Evolutionary conservation across 2,113 vertebrate species (phyloP).

Genomic region (Prionailurus viverrinus): DNA sequence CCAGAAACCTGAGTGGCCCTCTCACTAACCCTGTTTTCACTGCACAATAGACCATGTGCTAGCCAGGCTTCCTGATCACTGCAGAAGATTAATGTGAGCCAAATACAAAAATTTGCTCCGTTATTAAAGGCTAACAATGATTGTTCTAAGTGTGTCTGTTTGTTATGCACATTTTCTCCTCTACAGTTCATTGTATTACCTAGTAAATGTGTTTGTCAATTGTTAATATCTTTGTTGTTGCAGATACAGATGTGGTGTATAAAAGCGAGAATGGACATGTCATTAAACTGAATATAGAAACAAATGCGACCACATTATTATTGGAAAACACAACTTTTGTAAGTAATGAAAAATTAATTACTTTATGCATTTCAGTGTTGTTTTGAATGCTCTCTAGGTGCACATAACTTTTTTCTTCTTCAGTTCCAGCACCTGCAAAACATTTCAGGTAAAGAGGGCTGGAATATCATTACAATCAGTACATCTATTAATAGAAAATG

Average conservation of each 20-base stretch:
- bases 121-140: conserved; percentile 39
- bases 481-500: not conserved
- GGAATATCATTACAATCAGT: not conserved
- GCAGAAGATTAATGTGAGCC: conserved; percentile 25
- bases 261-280: conserved; percentile 96
- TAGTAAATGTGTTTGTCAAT: conserved; percentile 79
- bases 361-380: conserved; percentile 27
- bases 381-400: not conserved
- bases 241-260: conserved; percentile 97
- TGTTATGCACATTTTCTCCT: conserved; percentile 60
- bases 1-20: not conserved
- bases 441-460: not conserved
- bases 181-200: conserved; percentile 53
- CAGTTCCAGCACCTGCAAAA: not conserved
- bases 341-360: conserved; percentile 87
- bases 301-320: conserved; percentile 93
- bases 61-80: conserved; percentile 1
- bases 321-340: conserved; percentile 97
- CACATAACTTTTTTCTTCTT: not conserved
- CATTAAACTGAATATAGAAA: conserved; percentile 95
- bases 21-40: conserved; percentile 13
- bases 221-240: conserved; percentile 83
- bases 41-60: conserved; percentile 26
- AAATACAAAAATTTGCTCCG: conserved; percentile 62
- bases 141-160: conserved; percentile 36